Conservation (phyloP, 1,140 invertebrate genomes). For the Colletes gigas region DNA sequence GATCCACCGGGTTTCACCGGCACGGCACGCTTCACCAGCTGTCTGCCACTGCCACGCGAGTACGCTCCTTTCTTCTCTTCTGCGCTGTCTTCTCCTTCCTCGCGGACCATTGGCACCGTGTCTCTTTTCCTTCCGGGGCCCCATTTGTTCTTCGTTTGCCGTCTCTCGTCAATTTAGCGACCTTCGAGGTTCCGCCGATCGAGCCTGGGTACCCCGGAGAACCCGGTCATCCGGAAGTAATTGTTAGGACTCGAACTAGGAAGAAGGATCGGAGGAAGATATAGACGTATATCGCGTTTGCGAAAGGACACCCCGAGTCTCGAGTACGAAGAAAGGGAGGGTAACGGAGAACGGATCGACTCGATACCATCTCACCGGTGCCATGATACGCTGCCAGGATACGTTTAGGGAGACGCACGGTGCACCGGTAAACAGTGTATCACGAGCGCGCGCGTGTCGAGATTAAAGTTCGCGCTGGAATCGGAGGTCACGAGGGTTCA, state of each 20-base stretch:
- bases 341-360: neutral
- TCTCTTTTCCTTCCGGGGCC: neutral
- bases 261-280: neutral
- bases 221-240: neutral
- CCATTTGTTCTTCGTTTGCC: neutral
- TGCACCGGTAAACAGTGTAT: constrained; percentile 43
- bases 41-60: constrained; percentile 40
- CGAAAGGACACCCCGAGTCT: neutral
- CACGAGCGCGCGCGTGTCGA: constrained; percentile 27
- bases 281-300: neutral
- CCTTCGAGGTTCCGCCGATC: neutral
- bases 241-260: neutral
- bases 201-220: neutral
- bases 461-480: constrained; percentile 45
- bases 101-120: neutral
- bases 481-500: constrained; percentile 57
- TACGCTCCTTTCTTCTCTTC: constrained; percentile 27
- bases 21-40: constrained; percentile 16
- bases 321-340: neutral
- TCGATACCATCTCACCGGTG: constrained; percentile 1
- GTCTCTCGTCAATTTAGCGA: neutral
- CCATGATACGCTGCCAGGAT: constrained; percentile 33
- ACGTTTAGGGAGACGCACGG: constrained; percentile 15
- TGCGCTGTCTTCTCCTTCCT: constrained; percentile 27
- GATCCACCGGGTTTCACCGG: constrained; percentile 66